These are phyloP conservation scores for human (Homo sapiens) DNA, from an alignment of 2,113 vertebrate species.

Conservation along the genomic window GRCh38 chr5:52919501-52920000, in stretches of 20 bases:
- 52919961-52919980: neutral
- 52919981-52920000: neutral
- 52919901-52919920: neutral
- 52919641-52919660: neutral
- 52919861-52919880: neutral
- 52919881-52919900: neutral
- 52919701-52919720: neutral
- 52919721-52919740: neutral
- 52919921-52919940: neutral
- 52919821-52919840: neutral
- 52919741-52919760: neutral
- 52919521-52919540: neutral
- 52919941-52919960: slow-evolving; percentile 25
- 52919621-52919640: neutral
- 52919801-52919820: neutral
- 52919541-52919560: neutral
- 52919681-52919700: neutral
- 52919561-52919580: neutral
- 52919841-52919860: neutral
- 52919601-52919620: neutral
- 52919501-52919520: neutral
- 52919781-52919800: neutral
- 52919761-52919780: neutral
- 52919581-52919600: neutral
- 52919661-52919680: neutral